Percentiles rank a stretch among this genome's conserved stretches.
These are phyloP conservation scores for Chelonus insularis DNA, from an alignment of 1,140 invertebrate genomes.

Conservation along the genomic window DNA sequence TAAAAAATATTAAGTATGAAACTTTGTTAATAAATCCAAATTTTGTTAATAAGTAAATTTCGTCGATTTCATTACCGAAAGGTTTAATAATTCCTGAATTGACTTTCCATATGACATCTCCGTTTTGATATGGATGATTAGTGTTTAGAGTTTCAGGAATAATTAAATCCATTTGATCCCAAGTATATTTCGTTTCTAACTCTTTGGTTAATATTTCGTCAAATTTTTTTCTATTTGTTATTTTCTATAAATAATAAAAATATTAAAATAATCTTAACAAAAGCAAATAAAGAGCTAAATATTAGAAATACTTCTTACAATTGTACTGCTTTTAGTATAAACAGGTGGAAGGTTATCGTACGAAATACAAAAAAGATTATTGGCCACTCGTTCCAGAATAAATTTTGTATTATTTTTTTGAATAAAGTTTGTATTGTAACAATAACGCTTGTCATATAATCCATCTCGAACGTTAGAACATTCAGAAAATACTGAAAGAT, in stretches of 20 bases:
- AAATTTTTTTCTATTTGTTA: slow-evolving; percentile 29
- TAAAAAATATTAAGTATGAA: too few relatives aligned
- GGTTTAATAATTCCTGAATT: slow-evolving; percentile 42
- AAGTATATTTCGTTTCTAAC: slow-evolving; percentile 32
- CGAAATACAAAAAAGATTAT: slow-evolving; percentile 55
- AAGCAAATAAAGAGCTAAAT: too few relatives aligned
- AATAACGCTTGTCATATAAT: slow-evolving; percentile 53
- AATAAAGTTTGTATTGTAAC: slow-evolving; percentile 53
- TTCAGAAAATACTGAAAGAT: slow-evolving; percentile 47
- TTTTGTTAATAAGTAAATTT: too few relatives aligned
- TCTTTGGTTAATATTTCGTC: slow-evolving; percentile 30
- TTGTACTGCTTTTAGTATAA: slow-evolving; percentile 41
- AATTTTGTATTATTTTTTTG: slow-evolving; percentile 52
- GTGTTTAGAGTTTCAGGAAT: slow-evolving; percentile 37
- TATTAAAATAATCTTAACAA: too few relatives aligned
- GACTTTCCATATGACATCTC: slow-evolving; percentile 47
- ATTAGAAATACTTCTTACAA: slow-evolving; percentile 38
- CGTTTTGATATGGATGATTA: slow-evolving; percentile 42
- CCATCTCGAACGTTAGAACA: slow-evolving; percentile 45
- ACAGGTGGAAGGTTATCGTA: slow-evolving; percentile 55
- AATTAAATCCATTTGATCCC: slow-evolving; percentile 29
- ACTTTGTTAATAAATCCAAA: too few relatives aligned
- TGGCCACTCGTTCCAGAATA: slow-evolving; percentile 49
- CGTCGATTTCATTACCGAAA: too few relatives aligned
- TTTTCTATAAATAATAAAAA: slow-evolving; percentile 14